Conservation (phyloP, 2,797 vertebrate genomes). For the Trichosurus vulpecula region DNA sequence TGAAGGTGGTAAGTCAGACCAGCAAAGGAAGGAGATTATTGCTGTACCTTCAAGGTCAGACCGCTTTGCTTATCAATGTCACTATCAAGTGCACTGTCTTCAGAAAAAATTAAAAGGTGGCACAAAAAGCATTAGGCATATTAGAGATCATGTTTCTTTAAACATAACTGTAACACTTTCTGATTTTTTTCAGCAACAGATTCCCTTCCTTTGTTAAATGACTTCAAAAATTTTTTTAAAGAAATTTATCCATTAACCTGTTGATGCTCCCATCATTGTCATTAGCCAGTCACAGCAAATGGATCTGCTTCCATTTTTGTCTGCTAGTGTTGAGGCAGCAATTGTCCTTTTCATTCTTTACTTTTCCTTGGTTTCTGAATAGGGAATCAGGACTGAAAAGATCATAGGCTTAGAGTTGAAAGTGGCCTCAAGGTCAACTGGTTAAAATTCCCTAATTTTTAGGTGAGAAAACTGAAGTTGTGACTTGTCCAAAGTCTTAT, state of each 20-base stretch:
- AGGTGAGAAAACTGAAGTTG: background rate
- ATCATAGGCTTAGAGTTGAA: background rate
- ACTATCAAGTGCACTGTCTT: conserved; percentile 46
- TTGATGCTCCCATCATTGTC: background rate
- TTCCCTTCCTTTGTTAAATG: background rate
- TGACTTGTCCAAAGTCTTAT: background rate
- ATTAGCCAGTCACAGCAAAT: background rate
- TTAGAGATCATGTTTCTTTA: background rate
- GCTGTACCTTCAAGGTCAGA: background rate
- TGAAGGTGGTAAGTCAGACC: conserved; percentile 26
- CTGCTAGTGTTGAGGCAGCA: background rate
- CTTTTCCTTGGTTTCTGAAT: background rate
- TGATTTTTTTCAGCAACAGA: background rate
- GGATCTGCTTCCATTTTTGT: background rate
- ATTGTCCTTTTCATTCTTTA: background rate
- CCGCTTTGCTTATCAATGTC: background rate
- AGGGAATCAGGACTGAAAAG: background rate
- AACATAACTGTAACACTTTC: background rate
- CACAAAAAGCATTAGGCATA: background rate
- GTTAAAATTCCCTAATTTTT: background rate
- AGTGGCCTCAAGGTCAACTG: background rate
- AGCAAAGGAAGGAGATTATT: background rate
- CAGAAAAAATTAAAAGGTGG: conserved; percentile 27
- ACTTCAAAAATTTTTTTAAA: background rate
- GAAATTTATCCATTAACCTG: background rate